These are phyloP conservation scores for Mythimna albipuncta DNA, from an alignment of 2,888 invertebrate genomes.

Conservation along the genomic window DNA sequence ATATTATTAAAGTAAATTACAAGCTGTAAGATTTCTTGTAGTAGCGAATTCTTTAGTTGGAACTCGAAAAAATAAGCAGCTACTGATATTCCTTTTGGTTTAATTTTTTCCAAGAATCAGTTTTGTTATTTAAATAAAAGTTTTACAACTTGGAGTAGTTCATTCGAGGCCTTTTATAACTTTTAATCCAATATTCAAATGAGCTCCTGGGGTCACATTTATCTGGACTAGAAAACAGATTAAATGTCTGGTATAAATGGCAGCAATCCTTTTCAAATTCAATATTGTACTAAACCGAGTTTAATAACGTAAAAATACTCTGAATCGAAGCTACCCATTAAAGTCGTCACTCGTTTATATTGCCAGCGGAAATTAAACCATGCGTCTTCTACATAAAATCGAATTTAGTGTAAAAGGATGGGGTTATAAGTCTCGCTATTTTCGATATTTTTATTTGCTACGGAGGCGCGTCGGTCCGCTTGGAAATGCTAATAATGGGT, in stretches of 20 bases:
- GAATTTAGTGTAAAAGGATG: conserved; percentile 52
- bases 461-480: conserved; percentile 62
- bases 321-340: conserved; percentile 57
- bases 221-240: conserved; percentile 33
- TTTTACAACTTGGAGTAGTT: background rate
- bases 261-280: conserved; percentile 46
- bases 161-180: conserved; percentile 4
- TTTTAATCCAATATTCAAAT: conserved; percentile 48
- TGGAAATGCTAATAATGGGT: conserved; percentile 70
- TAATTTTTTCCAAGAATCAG: background rate
- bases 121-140: background rate
- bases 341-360: conserved; percentile 51
- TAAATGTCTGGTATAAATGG: conserved; percentile 38
- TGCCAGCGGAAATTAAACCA: conserved; percentile 67
- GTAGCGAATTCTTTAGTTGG: background rate
- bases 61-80: background rate
- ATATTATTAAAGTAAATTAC: background rate
- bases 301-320: conserved; percentile 62
- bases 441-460: conserved; percentile 71
- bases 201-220: conserved; percentile 20
- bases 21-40: background rate
- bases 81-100: conserved; percentile 6
- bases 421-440: conserved; percentile 58
- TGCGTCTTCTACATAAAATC: conserved; percentile 58
- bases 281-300: conserved; percentile 58